Evolutionary conservation across 2,888 invertebrate species (phyloP).

Genomic region (Malthinus flaveolus): DNA sequence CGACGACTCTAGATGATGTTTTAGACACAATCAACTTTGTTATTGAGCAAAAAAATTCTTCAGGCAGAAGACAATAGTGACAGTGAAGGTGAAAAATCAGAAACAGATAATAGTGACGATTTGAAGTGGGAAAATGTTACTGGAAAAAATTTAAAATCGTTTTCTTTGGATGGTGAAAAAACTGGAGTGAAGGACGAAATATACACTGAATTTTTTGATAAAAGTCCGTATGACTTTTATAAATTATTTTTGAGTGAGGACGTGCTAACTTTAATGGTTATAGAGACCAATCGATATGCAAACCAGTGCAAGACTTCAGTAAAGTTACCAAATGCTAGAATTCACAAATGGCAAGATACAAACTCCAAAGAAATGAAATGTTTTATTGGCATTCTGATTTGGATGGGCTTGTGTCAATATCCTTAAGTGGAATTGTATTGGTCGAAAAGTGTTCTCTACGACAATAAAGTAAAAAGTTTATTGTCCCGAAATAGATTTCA

Average conservation of each 20-base stretch:
- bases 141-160: too few relatives aligned
- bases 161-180: background rate
- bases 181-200: background rate
- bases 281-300: constrained; percentile 6
- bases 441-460: constrained; percentile 8
- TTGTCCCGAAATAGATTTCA: constrained; percentile 12
- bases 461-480: background rate
- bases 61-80: too few relatives aligned
- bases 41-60: too few relatives aligned
- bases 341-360: constrained; percentile 1
- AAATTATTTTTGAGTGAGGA: constrained; percentile 2
- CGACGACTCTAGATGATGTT: too few relatives aligned
- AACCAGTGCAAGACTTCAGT: background rate
- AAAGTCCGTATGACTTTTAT: constrained; percentile 1
- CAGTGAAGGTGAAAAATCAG: too few relatives aligned
- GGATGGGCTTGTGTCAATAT: constrained; percentile 10
- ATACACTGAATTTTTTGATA: constrained; percentile 1
- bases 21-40: too few relatives aligned
- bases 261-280: constrained; percentile 6
- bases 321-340: background rate
- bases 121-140: too few relatives aligned
- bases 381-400: constrained; percentile 13
- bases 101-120: too few relatives aligned
- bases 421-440: constrained; percentile 11
- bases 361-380: constrained; percentile 11